Evolutionary conservation across 2,797 vertebrate genomes (phyloP).

Genomic region (Sebastes oblongus): DNA sequence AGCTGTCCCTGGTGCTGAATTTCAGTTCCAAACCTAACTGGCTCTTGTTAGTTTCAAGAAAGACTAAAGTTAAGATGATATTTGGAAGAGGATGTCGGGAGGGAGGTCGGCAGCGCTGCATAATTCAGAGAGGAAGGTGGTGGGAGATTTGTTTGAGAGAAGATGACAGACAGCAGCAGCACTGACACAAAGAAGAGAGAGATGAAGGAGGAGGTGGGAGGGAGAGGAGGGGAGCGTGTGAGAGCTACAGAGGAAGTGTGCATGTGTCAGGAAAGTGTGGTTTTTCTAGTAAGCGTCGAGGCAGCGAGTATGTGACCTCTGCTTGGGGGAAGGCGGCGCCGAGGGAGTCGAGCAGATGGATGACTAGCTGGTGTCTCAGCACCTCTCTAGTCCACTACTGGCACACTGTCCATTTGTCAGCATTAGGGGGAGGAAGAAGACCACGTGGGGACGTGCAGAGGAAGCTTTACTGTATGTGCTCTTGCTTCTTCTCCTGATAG

Average conservation of each 20-base stretch:
- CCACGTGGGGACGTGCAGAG: not conserved
- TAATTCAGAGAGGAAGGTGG: slow-evolving; percentile 21
- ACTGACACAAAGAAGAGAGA: not conserved
- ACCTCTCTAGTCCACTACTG: slow-evolving; percentile 50
- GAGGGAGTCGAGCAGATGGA: slow-evolving; percentile 69
- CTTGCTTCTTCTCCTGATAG: not conserved
- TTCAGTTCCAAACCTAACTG: not conserved
- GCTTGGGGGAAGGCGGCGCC: slow-evolving; percentile 33
- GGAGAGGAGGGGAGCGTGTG: not conserved
- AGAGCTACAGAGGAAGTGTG: slow-evolving; percentile 2
- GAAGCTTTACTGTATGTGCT: slow-evolving; percentile 1
- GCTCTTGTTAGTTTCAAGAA: slow-evolving; percentile 1
- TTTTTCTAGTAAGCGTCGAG: slow-evolving; percentile 56
- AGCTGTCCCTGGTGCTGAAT: slow-evolving; percentile 57
- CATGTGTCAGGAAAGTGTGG: slow-evolving; percentile 37
- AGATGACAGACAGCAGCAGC: slow-evolving; percentile 14
- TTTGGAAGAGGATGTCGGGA: slow-evolving; percentile 8
- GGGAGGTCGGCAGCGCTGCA: not conserved
- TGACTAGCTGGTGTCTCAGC: slow-evolving; percentile 67
- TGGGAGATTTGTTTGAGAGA: slow-evolving; percentile 13
- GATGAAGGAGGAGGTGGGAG: not conserved
- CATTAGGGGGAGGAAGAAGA: slow-evolving; percentile 30
- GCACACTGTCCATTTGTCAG: slow-evolving; percentile 63
- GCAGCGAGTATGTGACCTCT: slow-evolving; percentile 64
- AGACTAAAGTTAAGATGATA: slow-evolving; percentile 1